These are phyloP conservation scores for Sphecodes monilicornis DNA, from an alignment of 2,888 invertebrate genomes.

Conservation along the genomic window DNA sequence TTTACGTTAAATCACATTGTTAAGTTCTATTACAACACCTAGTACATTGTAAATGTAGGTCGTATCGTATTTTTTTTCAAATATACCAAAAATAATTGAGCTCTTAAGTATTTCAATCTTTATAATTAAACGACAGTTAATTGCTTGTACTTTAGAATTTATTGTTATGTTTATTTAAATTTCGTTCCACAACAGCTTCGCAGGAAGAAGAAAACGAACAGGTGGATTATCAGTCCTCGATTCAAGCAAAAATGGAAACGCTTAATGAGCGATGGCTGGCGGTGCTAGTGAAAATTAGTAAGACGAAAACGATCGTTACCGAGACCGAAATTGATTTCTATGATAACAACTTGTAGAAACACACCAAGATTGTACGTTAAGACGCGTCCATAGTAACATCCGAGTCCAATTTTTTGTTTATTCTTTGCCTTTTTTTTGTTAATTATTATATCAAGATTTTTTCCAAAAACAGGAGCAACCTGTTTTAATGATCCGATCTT, in stretches of 20 bases:
- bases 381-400: conserved; percentile 22
- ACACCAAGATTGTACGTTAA: conserved; percentile 25
- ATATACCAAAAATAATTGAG: conserved; percentile 8
- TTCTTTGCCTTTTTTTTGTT: neutral
- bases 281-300: conserved; percentile 30
- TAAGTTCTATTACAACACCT: neutral
- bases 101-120: conserved; percentile 9
- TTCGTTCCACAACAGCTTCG: neutral
- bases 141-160: conserved; percentile 25
- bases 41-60: conserved; percentile 1
- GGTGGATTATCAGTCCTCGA: neutral
- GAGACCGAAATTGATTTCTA: conserved; percentile 26
- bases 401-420: neutral
- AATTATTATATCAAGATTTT: neutral
- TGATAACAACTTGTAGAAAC: conserved; percentile 16
- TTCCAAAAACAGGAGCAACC: neutral
- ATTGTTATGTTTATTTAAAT: conserved; percentile 8
- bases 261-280: neutral
- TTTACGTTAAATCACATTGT: neutral
- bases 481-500: conserved; percentile 38
- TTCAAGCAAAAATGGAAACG: conserved; percentile 11
- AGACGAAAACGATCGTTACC: conserved; percentile 14
- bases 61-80: neutral
- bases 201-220: conserved; percentile 1
- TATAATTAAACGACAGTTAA: conserved; percentile 10